A percentile compares a stretch with the other conserved stretches of the same genome.
These are phyloP conservation scores for Drosophila mulleri DNA, from an alignment of 2,888 invertebrate species.

Conservation along the genomic window DNA sequence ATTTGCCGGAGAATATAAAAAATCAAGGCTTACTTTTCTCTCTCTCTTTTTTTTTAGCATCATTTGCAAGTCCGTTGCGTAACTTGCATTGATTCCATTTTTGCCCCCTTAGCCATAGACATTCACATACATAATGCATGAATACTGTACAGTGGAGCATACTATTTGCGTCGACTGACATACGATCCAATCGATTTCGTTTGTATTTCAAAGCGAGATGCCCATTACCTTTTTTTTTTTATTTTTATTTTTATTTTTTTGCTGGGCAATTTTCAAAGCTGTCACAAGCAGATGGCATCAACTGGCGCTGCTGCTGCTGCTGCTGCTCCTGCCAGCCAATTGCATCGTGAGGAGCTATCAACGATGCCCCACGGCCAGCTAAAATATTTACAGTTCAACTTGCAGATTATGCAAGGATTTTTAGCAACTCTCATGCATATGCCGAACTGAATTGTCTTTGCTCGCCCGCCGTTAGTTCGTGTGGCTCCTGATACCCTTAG, in stretches of 20 bases:
- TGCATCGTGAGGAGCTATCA: constrained; percentile 12
- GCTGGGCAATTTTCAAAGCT: constrained; percentile 65
- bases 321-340: constrained; percentile 8
- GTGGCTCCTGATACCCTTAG: neutral
- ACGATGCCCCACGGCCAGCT: constrained; percentile 32
- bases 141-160: constrained; percentile 15
- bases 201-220: constrained; percentile 49
- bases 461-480: too few species aligned
- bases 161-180: constrained; percentile 13
- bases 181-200: constrained; percentile 17
- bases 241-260: too few species aligned
- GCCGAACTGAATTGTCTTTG: constrained; percentile 26
- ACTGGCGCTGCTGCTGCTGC: constrained; percentile 2
- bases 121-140: constrained; percentile 68
- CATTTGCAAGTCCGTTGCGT: constrained; percentile 36
- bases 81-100: constrained; percentile 41
- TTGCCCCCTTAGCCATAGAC: neutral
- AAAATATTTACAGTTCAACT: constrained; percentile 9
- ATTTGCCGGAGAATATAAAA: constrained; percentile 29
- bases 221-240: constrained; percentile 37
- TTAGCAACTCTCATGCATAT: constrained; percentile 30
- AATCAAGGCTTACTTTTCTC: constrained; percentile 22
- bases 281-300: constrained; percentile 58
- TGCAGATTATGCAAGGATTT: constrained; percentile 27
- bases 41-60: constrained; percentile 15